Evolutionary conservation across 1,140 invertebrate species (phyloP).

Genomic region (Nasonia vitripennis): DNA sequence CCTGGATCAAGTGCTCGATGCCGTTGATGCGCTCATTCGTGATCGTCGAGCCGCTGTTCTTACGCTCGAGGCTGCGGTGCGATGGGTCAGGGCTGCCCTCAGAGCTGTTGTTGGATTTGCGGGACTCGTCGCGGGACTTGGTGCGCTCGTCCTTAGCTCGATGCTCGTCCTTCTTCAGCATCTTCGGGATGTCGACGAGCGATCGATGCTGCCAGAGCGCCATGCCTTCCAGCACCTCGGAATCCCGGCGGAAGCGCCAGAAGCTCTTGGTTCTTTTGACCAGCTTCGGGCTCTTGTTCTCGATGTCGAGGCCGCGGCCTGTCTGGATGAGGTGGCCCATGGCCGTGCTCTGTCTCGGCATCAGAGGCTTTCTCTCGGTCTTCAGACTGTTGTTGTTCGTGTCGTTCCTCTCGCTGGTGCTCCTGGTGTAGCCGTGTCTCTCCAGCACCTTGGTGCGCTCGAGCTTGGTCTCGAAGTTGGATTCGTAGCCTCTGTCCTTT

Average conservation of each 20-base stretch:
- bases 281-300: conserved; percentile 74
- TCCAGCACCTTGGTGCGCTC: conserved; percentile 70
- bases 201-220: conserved; percentile 90
- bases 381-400: conserved; percentile 77
- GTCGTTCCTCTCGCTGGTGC: conserved; percentile 73
- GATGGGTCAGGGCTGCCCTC: conserved; percentile 70
- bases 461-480: conserved; percentile 73
- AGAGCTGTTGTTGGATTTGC: conserved; percentile 64
- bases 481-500: conserved; percentile 73
- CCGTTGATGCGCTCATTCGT: conserved; percentile 64
- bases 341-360: conserved; percentile 63
- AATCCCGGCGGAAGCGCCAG: conserved; percentile 85
- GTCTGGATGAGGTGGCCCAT: conserved; percentile 68
- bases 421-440: conserved; percentile 62
- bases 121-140: conserved; percentile 68
- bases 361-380: conserved; percentile 59
- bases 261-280: conserved; percentile 90
- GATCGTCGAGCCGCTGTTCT: conserved; percentile 68
- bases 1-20: conserved; percentile 42
- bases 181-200: conserved; percentile 80
- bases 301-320: conserved; percentile 70
- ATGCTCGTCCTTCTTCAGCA: conserved; percentile 73
- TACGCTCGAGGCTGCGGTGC: conserved; percentile 68
- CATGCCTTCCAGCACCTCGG: conserved; percentile 88
- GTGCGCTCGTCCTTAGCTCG: conserved; percentile 72